A percentile compares a stretch with the other conserved stretches of the same genome.
These are phyloP conservation scores for Ailurus styani DNA, from an alignment of 2,113 vertebrate species.

Conservation along the genomic window DNA sequence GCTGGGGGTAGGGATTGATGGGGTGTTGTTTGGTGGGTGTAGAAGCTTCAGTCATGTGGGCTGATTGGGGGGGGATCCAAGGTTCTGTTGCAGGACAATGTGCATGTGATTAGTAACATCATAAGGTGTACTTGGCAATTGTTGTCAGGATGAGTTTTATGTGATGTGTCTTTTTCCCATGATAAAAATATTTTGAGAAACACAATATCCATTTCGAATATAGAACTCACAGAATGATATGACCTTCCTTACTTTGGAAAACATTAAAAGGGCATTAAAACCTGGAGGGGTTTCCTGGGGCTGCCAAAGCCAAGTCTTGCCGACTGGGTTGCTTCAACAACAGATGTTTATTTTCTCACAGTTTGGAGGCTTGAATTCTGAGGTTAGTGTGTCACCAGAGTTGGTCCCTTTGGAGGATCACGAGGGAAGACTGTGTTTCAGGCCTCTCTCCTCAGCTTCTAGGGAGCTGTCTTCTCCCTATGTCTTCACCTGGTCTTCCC, in stretches of 20 bases:
- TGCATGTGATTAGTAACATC: neutral
- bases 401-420: neutral
- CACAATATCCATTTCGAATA: neutral
- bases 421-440: neutral
- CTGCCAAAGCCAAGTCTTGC: neutral
- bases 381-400: neutral
- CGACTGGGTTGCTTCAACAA: neutral
- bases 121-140: neutral
- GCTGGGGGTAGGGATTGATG: neutral
- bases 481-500: neutral
- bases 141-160: neutral
- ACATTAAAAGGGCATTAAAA: neutral
- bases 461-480: neutral
- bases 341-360: neutral
- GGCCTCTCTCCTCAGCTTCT: neutral
- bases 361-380: neutral
- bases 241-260: neutral
- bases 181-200: neutral
- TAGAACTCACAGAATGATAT: neutral
- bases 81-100: neutral
- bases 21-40: neutral
- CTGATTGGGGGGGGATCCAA: neutral
- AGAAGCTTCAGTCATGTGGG: neutral
- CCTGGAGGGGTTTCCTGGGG: neutral
- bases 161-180: neutral